phyloP scores from a whole-genome alignment of 2,113 vertebrate genomes.

The Dermatemys mawii region DNA sequence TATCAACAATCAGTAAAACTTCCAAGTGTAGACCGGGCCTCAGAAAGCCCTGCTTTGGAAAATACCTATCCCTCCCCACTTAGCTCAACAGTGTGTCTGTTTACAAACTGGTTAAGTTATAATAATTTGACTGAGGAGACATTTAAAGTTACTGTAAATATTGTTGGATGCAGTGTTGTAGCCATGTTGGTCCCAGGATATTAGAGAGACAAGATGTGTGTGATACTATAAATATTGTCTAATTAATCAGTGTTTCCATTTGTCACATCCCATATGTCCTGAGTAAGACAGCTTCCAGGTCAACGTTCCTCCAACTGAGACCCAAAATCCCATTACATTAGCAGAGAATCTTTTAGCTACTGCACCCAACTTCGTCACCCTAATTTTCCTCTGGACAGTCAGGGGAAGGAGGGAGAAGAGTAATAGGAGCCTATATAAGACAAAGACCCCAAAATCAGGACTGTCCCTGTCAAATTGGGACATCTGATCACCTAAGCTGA shows the following conservation, averaged over 20 bases:
- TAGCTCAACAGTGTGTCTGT: neutral
- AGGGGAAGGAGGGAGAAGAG: too few species aligned
- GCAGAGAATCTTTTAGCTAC: neutral
- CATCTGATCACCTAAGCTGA: too few species aligned
- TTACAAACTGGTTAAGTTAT: neutral
- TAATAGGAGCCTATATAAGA: too few species aligned
- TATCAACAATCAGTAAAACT: neutral
- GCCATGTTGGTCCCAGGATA: neutral
- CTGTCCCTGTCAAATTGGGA: too few species aligned
- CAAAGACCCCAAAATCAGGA: too few species aligned
- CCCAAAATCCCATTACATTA: neutral
- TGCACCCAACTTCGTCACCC: neutral
- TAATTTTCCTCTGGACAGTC: neutral
- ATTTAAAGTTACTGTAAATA: neutral
- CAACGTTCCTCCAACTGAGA: neutral
- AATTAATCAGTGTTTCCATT: neutral
- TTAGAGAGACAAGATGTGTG: neutral
- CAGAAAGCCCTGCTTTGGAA: neutral
- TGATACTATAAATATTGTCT: neutral
- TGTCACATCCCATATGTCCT: neutral
- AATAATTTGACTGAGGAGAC: neutral
- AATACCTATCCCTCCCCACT: neutral
- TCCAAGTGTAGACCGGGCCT: neutral
- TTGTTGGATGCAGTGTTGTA: neutral
- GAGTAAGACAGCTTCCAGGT: neutral